Evolutionary conservation across 1,140 invertebrate genomes (phyloP).

Genomic region (Panagrolaimus sp.): DNA sequence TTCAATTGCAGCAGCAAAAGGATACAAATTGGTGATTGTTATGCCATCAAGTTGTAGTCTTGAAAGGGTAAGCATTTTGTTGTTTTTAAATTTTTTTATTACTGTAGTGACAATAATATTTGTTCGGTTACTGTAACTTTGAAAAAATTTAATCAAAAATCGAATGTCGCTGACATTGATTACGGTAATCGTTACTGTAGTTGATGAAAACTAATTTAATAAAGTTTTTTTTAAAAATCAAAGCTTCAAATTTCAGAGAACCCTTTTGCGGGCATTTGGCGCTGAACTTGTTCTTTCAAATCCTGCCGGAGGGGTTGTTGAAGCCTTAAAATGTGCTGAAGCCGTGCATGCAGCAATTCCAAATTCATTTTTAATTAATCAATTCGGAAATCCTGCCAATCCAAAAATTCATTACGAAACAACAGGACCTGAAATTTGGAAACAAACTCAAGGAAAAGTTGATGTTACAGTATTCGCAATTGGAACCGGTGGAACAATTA

Average conservation of each 20-base stretch:
- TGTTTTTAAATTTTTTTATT: no score
- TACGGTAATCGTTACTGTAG: no score
- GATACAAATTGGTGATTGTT: slow-evolving; percentile 60
- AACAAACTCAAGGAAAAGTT: slow-evolving; percentile 28
- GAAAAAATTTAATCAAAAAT: no score
- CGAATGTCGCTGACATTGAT: no score
- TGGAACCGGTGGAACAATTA: not conserved
- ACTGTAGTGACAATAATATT: no score
- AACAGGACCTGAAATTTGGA: slow-evolving; percentile 44
- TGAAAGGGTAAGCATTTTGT: slow-evolving; percentile 22
- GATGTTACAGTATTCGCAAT: not conserved
- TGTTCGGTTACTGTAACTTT: no score
- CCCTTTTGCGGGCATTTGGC: slow-evolving; percentile 6
- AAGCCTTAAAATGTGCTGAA: not conserved
- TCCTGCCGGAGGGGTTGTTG: slow-evolving; percentile 23
- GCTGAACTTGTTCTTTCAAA: slow-evolving; percentile 33
- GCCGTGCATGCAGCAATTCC: not conserved
- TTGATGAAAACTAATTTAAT: no score
- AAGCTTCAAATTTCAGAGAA: no score
- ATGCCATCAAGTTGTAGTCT: slow-evolving; percentile 61
- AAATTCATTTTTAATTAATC: not conserved
- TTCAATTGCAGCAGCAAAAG: slow-evolving; percentile 35
- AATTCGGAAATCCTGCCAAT: slow-evolving; percentile 31
- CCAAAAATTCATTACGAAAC: slow-evolving; percentile 37
- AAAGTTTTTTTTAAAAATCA: no score